These are phyloP conservation scores for Silurus meridionalis DNA, from an alignment of 2,113 vertebrate genomes.

Conservation along the genomic window DNA sequence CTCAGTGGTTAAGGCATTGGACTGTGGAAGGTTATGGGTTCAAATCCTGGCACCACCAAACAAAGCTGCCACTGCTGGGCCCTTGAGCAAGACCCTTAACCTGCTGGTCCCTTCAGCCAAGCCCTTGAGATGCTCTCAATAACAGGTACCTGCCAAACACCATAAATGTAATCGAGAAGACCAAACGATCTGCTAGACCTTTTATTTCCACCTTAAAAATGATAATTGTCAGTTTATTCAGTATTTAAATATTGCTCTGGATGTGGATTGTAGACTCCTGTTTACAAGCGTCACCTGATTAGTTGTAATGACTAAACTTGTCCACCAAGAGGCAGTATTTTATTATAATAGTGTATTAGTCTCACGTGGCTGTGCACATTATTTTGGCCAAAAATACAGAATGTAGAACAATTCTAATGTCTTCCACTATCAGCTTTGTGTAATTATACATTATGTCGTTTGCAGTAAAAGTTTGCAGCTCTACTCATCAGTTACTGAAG, in stretches of 20 bases:
- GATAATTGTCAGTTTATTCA: background rate
- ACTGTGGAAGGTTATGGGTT: no score
- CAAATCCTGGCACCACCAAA: no score
- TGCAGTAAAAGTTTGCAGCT: background rate
- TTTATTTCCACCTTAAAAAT: background rate
- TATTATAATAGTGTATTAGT: conserved; percentile 44
- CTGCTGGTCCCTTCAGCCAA: no score
- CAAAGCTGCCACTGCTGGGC: no score
- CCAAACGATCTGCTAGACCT: background rate
- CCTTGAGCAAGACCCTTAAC: no score
- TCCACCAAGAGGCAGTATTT: conserved; percentile 66
- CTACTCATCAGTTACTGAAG: background rate
- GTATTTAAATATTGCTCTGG: background rate
- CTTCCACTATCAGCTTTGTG: background rate
- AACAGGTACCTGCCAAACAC: no score
- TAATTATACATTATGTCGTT: background rate
- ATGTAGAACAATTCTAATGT: background rate
- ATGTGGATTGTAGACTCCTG: background rate
- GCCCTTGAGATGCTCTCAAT: no score
- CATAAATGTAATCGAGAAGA: background rate
- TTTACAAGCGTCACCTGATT: background rate
- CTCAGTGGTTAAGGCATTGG: no score
- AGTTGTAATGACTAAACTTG: background rate
- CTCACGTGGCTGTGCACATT: background rate
- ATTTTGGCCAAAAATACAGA: background rate